Evolutionary conservation across 1,140 invertebrate species (phyloP), one percentile per base, ranked within the genome.

Genomic region (Halyomorpha halys): DNA sequence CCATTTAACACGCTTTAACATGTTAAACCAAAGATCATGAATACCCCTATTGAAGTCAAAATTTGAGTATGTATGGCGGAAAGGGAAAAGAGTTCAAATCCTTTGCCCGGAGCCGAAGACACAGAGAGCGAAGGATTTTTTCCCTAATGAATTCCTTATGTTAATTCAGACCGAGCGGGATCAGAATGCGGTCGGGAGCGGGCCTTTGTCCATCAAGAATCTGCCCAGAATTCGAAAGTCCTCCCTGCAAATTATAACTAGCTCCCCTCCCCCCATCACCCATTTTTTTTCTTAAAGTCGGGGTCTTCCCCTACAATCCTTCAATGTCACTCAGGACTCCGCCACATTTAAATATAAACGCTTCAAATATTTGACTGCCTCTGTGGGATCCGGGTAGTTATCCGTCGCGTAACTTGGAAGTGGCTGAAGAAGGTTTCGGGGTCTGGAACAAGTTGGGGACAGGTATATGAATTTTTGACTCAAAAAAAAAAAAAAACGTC

Each of bases 131-230:
- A 27, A n/a, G 59, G 34, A 44, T 62, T 62, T 62, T 62, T 62
- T 45, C 44, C 44, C 44, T 44, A 62, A 62, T 63, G 62, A 63
- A 63, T 63, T 63, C 62, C 44, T 63, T 63, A 63, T 63, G 62
- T 63, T 63, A 63, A 63, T 63, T 21, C 19, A 2, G 3, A 2
- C 39, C 5, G 39, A 62, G 61, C 34, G 61, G 61, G 44, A 51
- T 51, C 16, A 44, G 16, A 60, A 60, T 60, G 27, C 59, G 44
- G 44, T 21, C 60, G 34, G 14, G 6, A 14, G n/a, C 16, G 16
- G 19, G 30, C 44, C 60, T 44, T 47, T 39, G 44, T 62, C 60
- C 34, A 45, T 62, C 60, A 62, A 62, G 60, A 62, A 62, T 62
- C 62, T 63, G 45, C 62, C 47, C 62, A 63, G 62, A 63, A 63